phyloP scores from a whole-genome alignment of 2,113 vertebrate genomes.

The Pogona vitticeps region DNA sequence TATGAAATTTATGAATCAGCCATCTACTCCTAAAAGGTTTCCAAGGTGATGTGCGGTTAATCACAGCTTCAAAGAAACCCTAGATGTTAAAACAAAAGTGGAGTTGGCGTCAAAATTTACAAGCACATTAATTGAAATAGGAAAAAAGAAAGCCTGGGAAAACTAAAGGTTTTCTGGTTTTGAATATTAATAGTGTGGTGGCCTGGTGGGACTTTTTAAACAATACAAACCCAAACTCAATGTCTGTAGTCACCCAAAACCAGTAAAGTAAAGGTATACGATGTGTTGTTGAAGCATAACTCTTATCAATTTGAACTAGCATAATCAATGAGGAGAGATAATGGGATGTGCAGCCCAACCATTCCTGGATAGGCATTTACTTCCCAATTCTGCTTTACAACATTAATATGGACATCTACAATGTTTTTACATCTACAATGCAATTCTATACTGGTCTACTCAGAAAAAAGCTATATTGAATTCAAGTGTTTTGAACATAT shows the following conservation, averaged over 20 bases:
- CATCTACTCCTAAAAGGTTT: background rate
- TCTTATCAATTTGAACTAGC: too few relatives aligned
- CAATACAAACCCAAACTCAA: background rate
- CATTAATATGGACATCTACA: too few relatives aligned
- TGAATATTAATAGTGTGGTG: background rate
- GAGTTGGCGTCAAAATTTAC: background rate
- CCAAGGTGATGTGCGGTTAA: background rate
- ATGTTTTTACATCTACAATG: too few relatives aligned
- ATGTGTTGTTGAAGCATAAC: background rate
- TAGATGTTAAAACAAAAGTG: background rate
- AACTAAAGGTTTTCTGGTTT: background rate
- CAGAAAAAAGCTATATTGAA: too few relatives aligned
- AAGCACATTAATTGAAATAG: background rate
- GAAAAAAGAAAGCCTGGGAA: background rate
- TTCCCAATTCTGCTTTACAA: too few relatives aligned
- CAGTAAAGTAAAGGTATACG: background rate
- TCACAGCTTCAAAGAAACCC: background rate
- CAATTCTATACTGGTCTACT: too few relatives aligned
- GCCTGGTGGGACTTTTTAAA: background rate
- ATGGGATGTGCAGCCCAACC: background rate
- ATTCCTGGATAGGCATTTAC: too few relatives aligned
- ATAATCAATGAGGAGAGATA: background rate
- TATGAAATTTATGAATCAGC: conserved; percentile 4
- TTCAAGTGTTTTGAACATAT: too few relatives aligned
- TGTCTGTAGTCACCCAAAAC: background rate